These are phyloP conservation scores for Phoxinus phoxinus DNA, from an alignment of 2,113 vertebrate genomes.

Conservation along the genomic window DNA sequence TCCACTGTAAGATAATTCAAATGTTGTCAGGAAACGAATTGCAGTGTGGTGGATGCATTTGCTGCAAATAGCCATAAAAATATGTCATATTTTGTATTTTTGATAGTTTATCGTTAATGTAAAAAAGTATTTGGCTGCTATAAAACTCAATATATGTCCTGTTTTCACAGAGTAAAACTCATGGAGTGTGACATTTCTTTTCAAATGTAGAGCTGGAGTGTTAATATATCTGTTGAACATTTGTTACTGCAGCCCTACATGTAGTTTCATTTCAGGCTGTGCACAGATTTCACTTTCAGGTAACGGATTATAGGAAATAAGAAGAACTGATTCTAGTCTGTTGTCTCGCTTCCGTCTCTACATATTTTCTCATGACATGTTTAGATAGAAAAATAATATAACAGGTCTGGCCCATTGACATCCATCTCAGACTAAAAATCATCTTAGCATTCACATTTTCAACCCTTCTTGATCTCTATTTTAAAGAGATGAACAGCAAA, in stretches of 20 bases:
- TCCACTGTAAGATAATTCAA: background rate
- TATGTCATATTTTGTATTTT: background rate
- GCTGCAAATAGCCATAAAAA: background rate
- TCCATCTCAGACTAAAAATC: background rate
- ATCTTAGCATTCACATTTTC: background rate
- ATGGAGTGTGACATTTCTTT: background rate
- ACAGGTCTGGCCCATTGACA: background rate
- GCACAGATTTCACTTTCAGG: background rate
- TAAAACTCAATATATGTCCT: background rate
- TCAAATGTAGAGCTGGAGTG: background rate
- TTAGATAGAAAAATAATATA: background rate
- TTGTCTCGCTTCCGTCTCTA: background rate
- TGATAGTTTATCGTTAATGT: background rate
- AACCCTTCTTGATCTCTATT: background rate
- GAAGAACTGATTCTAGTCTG: background rate
- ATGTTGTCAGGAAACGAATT: background rate
- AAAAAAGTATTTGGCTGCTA: background rate
- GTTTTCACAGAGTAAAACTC: background rate
- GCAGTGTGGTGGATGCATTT: background rate
- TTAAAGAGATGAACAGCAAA: background rate
- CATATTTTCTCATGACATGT: background rate
- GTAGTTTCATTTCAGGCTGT: background rate
- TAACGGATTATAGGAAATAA: background rate
- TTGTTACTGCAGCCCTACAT: background rate
- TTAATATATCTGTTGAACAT: background rate